Evolutionary conservation across 1,140 invertebrate species (phyloP).

Genomic region (Capitella teleta): DNA sequence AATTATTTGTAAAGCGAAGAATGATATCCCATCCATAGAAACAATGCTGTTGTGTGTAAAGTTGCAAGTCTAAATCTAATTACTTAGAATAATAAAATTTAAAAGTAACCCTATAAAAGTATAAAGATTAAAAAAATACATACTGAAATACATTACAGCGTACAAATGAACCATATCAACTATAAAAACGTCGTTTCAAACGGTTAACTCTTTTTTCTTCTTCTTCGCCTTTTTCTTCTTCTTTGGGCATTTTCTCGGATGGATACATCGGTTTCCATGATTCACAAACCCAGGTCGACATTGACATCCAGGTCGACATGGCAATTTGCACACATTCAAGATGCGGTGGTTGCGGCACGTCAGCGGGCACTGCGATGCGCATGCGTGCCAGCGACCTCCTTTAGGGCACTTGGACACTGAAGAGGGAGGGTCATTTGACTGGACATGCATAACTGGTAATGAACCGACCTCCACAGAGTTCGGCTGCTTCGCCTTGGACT

Average conservation of each 20-base stretch:
- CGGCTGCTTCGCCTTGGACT: background rate
- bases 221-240: background rate
- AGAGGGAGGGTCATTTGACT: too few relatives aligned
- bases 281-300: constrained; percentile 31
- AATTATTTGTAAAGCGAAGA: too few relatives aligned
- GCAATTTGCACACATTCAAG: constrained; percentile 18
- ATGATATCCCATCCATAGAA: too few relatives aligned
- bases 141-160: too few relatives aligned
- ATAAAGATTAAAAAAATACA: too few relatives aligned
- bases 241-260: constrained; percentile 24
- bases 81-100: too few relatives aligned
- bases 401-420: background rate
- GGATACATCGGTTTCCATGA: constrained; percentile 32
- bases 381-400: constrained; percentile 11
- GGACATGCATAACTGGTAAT: too few relatives aligned
- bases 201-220: background rate
- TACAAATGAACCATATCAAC: too few relatives aligned
- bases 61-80: too few relatives aligned
- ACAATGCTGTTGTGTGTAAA: too few relatives aligned
- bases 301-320: constrained; percentile 32
- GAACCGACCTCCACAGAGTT: background rate
- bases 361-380: constrained; percentile 26
- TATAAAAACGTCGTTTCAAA: too few relatives aligned
- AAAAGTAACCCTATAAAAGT: too few relatives aligned
- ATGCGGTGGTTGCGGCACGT: constrained; percentile 24